Conservation (phyloP, 2,888 invertebrate genomes). For the Nomada ferruginata region DNA sequence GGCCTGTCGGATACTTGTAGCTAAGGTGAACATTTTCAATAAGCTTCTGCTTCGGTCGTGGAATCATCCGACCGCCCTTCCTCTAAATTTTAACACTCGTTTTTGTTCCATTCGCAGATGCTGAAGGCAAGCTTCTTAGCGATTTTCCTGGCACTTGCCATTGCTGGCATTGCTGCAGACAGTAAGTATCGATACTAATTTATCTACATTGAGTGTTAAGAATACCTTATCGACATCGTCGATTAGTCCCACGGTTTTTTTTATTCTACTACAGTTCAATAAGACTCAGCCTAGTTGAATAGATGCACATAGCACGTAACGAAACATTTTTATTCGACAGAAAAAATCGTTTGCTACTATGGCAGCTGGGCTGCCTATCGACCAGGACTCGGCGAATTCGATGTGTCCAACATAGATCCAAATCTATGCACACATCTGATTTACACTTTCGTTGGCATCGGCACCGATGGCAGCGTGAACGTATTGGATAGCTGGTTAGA, state of each 20-base stretch:
- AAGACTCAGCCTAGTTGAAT: neutral
- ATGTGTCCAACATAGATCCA: conserved; percentile 88
- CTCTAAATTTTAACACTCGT: too few species aligned
- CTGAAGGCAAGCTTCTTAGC: conserved; percentile 47
- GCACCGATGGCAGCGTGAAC: conserved; percentile 84
- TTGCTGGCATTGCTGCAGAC: conserved; percentile 19
- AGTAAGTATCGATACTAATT: conserved; percentile 61
- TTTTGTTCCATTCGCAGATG: conserved; percentile 64
- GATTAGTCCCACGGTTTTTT: neutral
- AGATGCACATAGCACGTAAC: too few species aligned
- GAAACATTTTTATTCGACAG: conserved; percentile 79
- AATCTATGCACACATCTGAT: conserved; percentile 90
- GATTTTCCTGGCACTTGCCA: conserved; percentile 50
- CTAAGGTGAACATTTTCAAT: too few species aligned
- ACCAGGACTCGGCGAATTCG: conserved; percentile 87
- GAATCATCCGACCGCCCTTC: too few species aligned
- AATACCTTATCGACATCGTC: neutral
- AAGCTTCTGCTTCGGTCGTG: too few species aligned
- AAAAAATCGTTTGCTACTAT: conserved; percentile 90
- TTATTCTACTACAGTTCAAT: neutral
- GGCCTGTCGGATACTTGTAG: too few species aligned
- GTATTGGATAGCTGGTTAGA: conserved; percentile 88
- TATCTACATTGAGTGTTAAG: neutral
- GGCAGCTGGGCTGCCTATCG: conserved; percentile 92
- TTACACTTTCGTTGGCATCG: conserved; percentile 90